Conservation (phyloP, 2,797 vertebrate species). For the Erithacus rubecula region DNA sequence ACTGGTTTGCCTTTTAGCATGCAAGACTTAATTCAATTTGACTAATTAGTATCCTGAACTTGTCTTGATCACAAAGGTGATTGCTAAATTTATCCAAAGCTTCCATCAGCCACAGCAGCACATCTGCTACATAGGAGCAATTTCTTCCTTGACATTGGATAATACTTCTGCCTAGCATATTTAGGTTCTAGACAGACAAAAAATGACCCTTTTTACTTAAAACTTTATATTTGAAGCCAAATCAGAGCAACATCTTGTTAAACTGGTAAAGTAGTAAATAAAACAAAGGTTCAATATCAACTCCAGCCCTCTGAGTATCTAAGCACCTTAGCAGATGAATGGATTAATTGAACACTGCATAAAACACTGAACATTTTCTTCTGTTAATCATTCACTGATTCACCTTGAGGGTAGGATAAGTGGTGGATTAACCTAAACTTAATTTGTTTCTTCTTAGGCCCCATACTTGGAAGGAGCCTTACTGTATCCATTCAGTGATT, state of each 20-base stretch:
- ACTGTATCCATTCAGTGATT: not conserved
- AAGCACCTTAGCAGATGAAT: conserved; percentile 50
- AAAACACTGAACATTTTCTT: conserved; percentile 46
- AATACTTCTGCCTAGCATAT: not conserved
- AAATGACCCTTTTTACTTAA: not conserved
- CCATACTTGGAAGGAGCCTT: not conserved
- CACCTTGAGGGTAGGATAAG: conserved; percentile 55
- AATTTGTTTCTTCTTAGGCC: conserved; percentile 20
- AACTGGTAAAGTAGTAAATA: not conserved
- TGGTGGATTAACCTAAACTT: conserved; percentile 30
- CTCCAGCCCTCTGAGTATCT: not conserved
- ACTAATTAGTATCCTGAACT: not conserved
- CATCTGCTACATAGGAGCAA: not conserved
- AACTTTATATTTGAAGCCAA: not conserved
- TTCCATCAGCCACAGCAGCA: not conserved
- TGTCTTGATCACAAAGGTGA: not conserved
- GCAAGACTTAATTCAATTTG: not conserved
- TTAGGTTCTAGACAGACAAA: not conserved
- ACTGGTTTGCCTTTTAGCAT: not conserved
- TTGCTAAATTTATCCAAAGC: not conserved
- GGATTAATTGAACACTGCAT: conserved; percentile 49
- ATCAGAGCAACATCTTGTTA: not conserved
- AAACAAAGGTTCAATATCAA: not conserved
- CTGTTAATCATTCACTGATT: conserved; percentile 51
- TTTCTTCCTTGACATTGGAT: not conserved